A percentile compares a stretch with the other conserved stretches of the same genome.
These are phyloP conservation scores for Aptenodytes forsteri DNA, from an alignment of 2,113 vertebrate species.

Conservation along the genomic window DNA sequence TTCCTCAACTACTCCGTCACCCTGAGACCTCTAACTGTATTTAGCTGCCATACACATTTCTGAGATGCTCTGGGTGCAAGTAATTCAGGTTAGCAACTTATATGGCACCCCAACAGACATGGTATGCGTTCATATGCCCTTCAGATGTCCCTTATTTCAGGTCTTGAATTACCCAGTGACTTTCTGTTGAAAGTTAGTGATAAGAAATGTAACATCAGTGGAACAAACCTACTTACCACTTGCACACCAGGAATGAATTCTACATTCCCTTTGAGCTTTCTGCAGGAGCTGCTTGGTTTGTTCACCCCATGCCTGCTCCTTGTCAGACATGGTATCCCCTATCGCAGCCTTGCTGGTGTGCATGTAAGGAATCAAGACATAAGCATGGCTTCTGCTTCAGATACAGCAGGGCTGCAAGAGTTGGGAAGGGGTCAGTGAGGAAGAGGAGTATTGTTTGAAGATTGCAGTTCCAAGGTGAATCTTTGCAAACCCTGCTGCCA, in stretches of 20 bases:
- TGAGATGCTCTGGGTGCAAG: not conserved
- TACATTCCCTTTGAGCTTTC: not conserved
- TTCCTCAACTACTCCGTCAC: not conserved
- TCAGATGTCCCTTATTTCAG: not conserved
- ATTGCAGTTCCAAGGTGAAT: not conserved
- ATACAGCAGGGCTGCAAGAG: not conserved
- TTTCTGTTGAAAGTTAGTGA: not conserved
- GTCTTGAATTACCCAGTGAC: not conserved
- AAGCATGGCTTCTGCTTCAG: not conserved
- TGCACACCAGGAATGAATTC: not conserved
- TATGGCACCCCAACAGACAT: not conserved
- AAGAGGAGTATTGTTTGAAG: not conserved
- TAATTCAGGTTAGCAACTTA: not conserved
- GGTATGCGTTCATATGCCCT: accelerated
- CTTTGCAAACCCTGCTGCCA: not conserved
- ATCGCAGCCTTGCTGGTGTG: not conserved
- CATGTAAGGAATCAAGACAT: not conserved
- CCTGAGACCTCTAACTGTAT: not conserved
- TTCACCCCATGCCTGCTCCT: not conserved
- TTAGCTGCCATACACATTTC: not conserved
- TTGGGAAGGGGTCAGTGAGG: not conserved
- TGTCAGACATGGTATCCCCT: not conserved
- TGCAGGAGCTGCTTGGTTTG: not conserved
- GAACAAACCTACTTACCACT: not conserved
- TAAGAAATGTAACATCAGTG: not conserved